Evolutionary conservation across 2,797 vertebrate species (phyloP).

Genomic region (Rousettus madagascariensis): DNA sequence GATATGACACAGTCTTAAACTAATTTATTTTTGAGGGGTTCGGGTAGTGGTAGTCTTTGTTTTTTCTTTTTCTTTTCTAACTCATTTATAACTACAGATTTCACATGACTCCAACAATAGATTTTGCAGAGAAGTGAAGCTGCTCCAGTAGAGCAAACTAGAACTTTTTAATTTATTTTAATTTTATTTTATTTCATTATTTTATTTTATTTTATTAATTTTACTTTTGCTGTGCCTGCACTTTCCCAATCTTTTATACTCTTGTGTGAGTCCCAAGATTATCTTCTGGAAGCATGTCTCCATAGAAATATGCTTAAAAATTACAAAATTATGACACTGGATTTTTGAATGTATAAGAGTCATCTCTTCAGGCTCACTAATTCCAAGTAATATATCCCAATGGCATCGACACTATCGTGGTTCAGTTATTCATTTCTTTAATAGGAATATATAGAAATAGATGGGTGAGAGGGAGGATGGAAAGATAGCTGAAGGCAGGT

Average conservation of each 20-base stretch:
- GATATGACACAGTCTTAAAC: neutral
- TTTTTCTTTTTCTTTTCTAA: neutral
- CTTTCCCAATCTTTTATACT: neutral
- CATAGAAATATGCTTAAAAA: neutral
- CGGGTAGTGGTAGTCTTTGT: neutral
- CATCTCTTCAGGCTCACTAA: neutral
- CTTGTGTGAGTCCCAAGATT: neutral
- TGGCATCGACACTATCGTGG: neutral
- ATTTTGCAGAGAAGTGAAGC: slow-evolving; percentile 11
- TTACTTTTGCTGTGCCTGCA: neutral
- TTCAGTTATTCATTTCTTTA: neutral
- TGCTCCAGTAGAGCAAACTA: neutral
- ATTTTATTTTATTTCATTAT: no score
- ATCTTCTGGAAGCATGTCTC: neutral
- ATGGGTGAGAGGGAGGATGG: no score
- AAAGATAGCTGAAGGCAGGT: neutral
- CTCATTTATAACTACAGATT: neutral
- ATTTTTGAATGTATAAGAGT: neutral
- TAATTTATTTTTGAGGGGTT: neutral
- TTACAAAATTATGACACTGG: neutral
- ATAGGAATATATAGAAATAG: neutral
- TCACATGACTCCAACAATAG: neutral
- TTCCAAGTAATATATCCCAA: neutral
- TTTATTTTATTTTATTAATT: neutral
- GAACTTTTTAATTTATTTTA: neutral